Conservation (phyloP, 1,140 invertebrate species). For the Chelonus insularis region DNA sequence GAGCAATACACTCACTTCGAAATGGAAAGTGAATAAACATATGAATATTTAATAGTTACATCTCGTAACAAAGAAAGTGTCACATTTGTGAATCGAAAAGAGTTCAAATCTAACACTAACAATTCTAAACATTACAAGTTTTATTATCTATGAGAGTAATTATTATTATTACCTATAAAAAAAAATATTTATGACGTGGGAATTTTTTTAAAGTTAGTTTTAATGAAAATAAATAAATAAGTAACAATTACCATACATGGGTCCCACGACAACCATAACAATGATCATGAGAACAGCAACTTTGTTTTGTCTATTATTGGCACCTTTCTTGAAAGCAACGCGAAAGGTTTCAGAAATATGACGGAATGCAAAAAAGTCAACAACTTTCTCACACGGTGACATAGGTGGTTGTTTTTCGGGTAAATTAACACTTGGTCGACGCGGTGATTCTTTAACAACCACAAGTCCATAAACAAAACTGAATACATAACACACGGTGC, state of each 20-base stretch:
- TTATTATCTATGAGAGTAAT: too few species aligned
- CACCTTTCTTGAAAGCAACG: slow-evolving; percentile 75
- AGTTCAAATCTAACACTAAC: too few species aligned
- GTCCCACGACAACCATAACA: slow-evolving; percentile 81
- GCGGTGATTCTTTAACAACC: slow-evolving; percentile 64
- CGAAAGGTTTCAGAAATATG: slow-evolving; percentile 75
- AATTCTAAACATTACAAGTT: too few species aligned
- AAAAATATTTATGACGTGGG: too few species aligned
- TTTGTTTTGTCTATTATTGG: slow-evolving; percentile 70
- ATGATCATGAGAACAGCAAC: slow-evolving; percentile 77
- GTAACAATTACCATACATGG: slow-evolving; percentile 70
- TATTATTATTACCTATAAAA: too few species aligned
- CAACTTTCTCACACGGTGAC: slow-evolving; percentile 51
- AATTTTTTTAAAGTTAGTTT: too few species aligned
- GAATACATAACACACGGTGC: slow-evolving; percentile 72
- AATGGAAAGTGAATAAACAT: too few species aligned
- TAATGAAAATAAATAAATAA: background rate
- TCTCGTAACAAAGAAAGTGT: too few species aligned
- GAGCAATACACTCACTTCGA: too few species aligned
- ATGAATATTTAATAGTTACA: too few species aligned
- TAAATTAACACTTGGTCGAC: slow-evolving; percentile 37
- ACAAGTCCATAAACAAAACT: slow-evolving; percentile 73
- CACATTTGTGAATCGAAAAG: too few species aligned
- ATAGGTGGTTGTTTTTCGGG: slow-evolving; percentile 32
- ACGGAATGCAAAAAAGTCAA: slow-evolving; percentile 72